Percentiles rank a stretch among this genome's conserved stretches.
These are phyloP conservation scores for Nezara viridula DNA, from an alignment of 2,888 invertebrate species.

Conservation along the genomic window DNA sequence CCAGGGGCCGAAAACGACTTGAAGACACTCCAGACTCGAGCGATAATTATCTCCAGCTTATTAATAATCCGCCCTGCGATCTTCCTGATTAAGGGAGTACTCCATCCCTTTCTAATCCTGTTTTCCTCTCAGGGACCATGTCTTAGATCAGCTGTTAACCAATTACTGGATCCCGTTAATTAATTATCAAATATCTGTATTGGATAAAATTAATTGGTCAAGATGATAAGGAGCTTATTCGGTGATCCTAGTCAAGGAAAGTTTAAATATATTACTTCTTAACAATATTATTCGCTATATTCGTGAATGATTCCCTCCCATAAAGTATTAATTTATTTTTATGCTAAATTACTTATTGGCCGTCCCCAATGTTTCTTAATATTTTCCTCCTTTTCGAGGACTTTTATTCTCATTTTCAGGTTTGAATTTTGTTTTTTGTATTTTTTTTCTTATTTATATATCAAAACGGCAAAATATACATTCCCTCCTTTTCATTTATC, in stretches of 20 bases:
- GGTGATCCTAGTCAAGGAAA: not conserved
- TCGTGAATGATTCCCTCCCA: too few relatives aligned
- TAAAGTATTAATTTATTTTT: too few relatives aligned
- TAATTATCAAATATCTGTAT: not conserved
- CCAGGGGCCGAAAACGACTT: not conserved
- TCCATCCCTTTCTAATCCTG: not conserved
- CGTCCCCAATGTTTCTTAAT: too few relatives aligned
- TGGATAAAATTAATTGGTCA: not conserved
- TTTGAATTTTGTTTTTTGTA: too few relatives aligned
- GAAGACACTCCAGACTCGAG: not conserved
- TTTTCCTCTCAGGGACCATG: not conserved
- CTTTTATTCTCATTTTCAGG: too few relatives aligned
- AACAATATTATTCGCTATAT: too few relatives aligned
- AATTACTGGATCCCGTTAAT: not conserved
- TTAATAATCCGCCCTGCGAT: not conserved
- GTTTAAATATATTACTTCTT: too few relatives aligned
- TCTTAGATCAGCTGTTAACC: not conserved
- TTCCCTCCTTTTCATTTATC: too few relatives aligned
- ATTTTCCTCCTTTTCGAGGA: too few relatives aligned
- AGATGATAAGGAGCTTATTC: not conserved
- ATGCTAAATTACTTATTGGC: too few relatives aligned
- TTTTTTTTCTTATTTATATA: too few relatives aligned
- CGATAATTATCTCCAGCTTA: slow-evolving; percentile 26
- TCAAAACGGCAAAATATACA: too few relatives aligned
- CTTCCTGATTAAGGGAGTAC: not conserved